Base-by-base conservation (phyloP, 2,888 invertebrate species). In the Epinotia bilunana region DNA sequence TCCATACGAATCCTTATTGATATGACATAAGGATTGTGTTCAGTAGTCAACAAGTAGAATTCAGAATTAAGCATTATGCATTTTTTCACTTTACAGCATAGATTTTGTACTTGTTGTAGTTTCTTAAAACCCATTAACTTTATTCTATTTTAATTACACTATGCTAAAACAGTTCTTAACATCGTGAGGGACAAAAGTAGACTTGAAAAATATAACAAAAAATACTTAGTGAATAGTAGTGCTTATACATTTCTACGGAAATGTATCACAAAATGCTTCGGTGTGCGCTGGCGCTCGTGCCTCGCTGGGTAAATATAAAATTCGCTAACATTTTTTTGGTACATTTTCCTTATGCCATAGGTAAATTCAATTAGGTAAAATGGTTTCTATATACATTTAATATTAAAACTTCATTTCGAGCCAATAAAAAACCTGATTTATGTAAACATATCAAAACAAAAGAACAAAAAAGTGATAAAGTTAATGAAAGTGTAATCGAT, bases 71-170 rank as follows among this genome's bases (percentile, higher is more conserved):
- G 57, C 68, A 43, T 28, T 68, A 23, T 58, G 43, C 58, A 58
- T 58, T 74, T 57, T 71, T 57, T 16, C 9, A 23, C 13, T 63
- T 18, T 61, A 53, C 20, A n/a, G 58, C 74, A 70, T 69, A 64
- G 18, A 39, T 18, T 70, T 74, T 74, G 70, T 74, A 74, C 70
- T 74, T 71, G 64, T 65, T 23, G 60, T 74, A 74, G 64, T 65
- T 39, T 65, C 18, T 71, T 71, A 64, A 70, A 65, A 65, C 74
- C 70, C 74, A 71, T 60, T 53, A 53, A 64, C 20, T 46, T 64
- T 64, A 63, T 43, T 53, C 64, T 70, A 74, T 39, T 71, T 64
- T 58, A 64, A 60, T 43, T 62, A 63, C 62, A 70, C 11, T 62
- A 62, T 53, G 23, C 11, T 61, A 73, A 53, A 67, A 55, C 28